A percentile compares a stretch with the other conserved stretches of the same genome.
Evolutionary conservation across 2,888 invertebrate species (phyloP).

Genomic region (Graphium colonna): DNA sequence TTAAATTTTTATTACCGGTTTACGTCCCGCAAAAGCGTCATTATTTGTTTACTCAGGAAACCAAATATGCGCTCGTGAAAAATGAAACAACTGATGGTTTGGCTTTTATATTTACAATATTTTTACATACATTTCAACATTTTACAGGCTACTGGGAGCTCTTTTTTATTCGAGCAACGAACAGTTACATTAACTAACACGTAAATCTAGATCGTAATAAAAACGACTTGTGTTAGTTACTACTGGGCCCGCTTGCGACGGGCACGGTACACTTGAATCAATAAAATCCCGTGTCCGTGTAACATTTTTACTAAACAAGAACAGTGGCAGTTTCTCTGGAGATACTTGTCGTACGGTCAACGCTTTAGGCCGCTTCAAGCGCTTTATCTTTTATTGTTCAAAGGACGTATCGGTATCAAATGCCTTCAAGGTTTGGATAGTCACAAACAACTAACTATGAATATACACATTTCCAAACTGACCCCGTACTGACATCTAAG

Average conservation of each 20-base stretch:
- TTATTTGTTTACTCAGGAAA: slow-evolving; percentile 36
- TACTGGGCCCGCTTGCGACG: slow-evolving; percentile 62
- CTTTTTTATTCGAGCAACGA: slow-evolving; percentile 80
- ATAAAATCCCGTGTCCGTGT: slow-evolving; percentile 70
- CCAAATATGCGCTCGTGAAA: slow-evolving; percentile 47
- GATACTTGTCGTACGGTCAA: slow-evolving; percentile 59
- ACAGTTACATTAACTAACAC: slow-evolving; percentile 79
- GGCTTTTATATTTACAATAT: slow-evolving; percentile 75
- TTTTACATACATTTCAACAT: slow-evolving; percentile 79
- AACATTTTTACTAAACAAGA: slow-evolving; percentile 49
- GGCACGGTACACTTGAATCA: slow-evolving; percentile 71
- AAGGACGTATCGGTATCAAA: slow-evolving; percentile 65
- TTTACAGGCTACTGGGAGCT: slow-evolving; percentile 78
- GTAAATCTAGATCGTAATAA: slow-evolving; percentile 78
- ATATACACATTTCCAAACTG: slow-evolving; percentile 60
- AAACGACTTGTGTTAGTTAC: slow-evolving; percentile 71
- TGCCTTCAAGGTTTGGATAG: slow-evolving; percentile 46
- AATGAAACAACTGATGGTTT: slow-evolving; percentile 69
- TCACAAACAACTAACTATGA: slow-evolving; percentile 40
- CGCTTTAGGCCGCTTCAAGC: slow-evolving; percentile 70
- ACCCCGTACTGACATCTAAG: slow-evolving; percentile 59
- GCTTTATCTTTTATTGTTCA: slow-evolving; percentile 58
- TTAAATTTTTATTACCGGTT: slow-evolving; percentile 36
- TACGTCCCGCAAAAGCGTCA: slow-evolving; percentile 36
- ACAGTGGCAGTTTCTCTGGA: slow-evolving; percentile 66